A percentile compares a stretch with the other conserved stretches of the same genome.
These are phyloP conservation scores for Spinibarbus caldwelli DNA, from an alignment of 2,797 vertebrate genomes.

Conservation along the genomic window DNA sequence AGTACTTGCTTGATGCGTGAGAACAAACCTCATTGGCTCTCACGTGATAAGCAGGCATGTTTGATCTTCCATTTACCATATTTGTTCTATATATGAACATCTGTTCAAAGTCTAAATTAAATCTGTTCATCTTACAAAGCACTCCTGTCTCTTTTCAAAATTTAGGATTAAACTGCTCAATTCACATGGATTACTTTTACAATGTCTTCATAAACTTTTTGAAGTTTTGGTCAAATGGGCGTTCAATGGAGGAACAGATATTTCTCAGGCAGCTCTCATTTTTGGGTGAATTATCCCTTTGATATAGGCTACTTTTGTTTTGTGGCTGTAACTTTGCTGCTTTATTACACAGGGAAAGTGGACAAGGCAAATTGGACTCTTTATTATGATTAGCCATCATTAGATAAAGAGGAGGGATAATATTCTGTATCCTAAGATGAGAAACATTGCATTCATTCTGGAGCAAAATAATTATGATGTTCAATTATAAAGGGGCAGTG, in stretches of 20 bases:
- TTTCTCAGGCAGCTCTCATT: neutral
- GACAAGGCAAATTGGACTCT: slow-evolving; percentile 16
- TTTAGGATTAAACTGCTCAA: neutral
- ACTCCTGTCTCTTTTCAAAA: neutral
- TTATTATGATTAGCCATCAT: slow-evolving; percentile 21
- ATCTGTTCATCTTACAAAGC: neutral
- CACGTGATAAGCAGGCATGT: neutral
- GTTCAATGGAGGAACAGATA: neutral
- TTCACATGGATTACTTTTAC: neutral
- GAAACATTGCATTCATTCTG: neutral
- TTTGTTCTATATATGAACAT: neutral
- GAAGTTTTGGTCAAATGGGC: neutral
- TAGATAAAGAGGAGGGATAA: slow-evolving; percentile 1
- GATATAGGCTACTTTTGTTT: slow-evolving; percentile 23
- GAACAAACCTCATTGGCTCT: neutral
- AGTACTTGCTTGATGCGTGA: neutral
- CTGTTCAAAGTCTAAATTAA: neutral
- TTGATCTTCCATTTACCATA: neutral
- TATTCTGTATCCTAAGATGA: neutral
- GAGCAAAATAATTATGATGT: slow-evolving; percentile 6
- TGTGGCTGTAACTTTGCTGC: slow-evolving; percentile 59
- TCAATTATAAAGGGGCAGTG: neutral
- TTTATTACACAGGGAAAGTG: neutral
- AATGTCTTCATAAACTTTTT: neutral
- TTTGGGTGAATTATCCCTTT: neutral